Evolutionary conservation across 2,888 invertebrate species (phyloP).

Genomic region (Tineola bisselliella): DNA sequence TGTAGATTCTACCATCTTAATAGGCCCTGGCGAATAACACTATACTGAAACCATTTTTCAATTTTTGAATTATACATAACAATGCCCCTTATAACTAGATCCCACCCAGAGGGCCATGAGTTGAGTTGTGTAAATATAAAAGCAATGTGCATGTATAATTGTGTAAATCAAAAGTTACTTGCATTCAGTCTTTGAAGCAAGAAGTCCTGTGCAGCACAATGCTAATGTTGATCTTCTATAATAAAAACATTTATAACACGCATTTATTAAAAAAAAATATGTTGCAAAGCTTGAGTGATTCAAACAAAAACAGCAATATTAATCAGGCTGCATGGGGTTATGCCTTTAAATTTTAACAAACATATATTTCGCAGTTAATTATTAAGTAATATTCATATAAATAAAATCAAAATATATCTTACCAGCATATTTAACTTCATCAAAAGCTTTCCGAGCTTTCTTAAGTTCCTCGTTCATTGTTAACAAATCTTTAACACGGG

Average conservation of each 20-base stretch:
- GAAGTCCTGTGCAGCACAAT: conserved; percentile 39
- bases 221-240: conserved; percentile 65
- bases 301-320: too few relatives aligned
- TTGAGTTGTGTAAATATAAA: conserved; percentile 28
- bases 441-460: conserved; percentile 98
- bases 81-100: too few relatives aligned
- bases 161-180: conserved; percentile 38
- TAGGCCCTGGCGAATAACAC: too few relatives aligned
- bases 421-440: conserved; percentile 97
- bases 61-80: too few relatives aligned
- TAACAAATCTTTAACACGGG: conserved; percentile 94
- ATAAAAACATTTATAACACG: conserved; percentile 18
- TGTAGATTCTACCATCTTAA: too few relatives aligned
- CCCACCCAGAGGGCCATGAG: too few relatives aligned
- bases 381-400: background rate
- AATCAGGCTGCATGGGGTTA: too few relatives aligned
- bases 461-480: conserved; percentile 99
- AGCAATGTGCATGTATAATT: conserved; percentile 36
- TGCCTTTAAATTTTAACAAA: too few relatives aligned
- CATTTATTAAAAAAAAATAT: conserved; percentile 14
- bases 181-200: conserved; percentile 61
- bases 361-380: background rate
- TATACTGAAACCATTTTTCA: too few relatives aligned
- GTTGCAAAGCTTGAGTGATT: too few relatives aligned
- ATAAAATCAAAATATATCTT: conserved; percentile 31